Evolutionary conservation across 2,888 invertebrate species (phyloP).

Genomic region (Acleris literana): DNA sequence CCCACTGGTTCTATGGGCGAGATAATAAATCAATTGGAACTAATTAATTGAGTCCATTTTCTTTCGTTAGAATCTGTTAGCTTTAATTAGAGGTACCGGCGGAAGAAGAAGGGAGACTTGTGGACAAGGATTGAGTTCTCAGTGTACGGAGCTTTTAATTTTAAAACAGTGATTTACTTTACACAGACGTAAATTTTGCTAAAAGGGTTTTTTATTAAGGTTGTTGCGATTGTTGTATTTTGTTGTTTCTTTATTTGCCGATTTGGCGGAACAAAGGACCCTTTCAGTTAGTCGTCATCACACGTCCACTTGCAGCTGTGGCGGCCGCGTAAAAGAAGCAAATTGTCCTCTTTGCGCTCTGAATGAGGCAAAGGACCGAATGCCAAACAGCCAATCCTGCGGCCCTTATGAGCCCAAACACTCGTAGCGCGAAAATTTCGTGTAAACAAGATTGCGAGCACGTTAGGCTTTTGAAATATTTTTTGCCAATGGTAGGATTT

Average conservation of each 20-base stretch:
- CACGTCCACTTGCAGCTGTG: constrained; percentile 48
- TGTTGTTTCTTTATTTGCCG: constrained; percentile 18
- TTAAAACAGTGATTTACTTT: background rate
- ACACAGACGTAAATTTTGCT: too few relatives aligned
- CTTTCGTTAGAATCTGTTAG: constrained; percentile 10
- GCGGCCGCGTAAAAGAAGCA: constrained; percentile 48
- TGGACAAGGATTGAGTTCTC: background rate
- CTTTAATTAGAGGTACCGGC: constrained; percentile 17
- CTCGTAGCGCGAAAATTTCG: constrained; percentile 34
- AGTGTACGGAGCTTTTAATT: background rate
- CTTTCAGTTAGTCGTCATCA: constrained; percentile 41
- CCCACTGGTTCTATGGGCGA: background rate
- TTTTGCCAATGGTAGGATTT: background rate
- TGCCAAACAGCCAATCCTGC: constrained; percentile 48
- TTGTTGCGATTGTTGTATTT: background rate
- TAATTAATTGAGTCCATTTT: constrained; percentile 12
- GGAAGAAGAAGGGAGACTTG: background rate
- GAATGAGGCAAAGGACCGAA: constrained; percentile 51
- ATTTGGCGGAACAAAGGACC: constrained; percentile 40
- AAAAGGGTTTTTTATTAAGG: too few relatives aligned
- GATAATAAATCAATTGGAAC: constrained; percentile 13
- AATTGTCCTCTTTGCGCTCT: constrained; percentile 51
- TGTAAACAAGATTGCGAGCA: constrained; percentile 8
- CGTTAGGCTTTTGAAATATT: constrained; percentile 3
- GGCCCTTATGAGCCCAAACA: constrained; percentile 44